Evolutionary conservation across 2,888 invertebrate genomes (phyloP).

Genomic region (Drosophila prolongata): DNA sequence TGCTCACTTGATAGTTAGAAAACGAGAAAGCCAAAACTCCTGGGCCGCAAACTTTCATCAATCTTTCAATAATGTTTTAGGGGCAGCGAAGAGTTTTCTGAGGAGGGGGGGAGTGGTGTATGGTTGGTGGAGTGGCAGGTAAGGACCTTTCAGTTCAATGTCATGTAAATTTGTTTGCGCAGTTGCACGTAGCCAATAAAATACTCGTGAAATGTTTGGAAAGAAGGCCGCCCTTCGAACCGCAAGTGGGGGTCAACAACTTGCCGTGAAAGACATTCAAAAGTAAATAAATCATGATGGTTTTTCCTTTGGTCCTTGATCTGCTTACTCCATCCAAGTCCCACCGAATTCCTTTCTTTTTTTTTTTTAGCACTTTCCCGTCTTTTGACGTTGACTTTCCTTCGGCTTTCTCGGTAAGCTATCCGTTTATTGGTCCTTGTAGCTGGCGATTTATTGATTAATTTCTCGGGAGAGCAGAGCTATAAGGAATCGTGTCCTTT

Average conservation of each 20-base stretch:
- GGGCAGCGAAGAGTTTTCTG: background rate
- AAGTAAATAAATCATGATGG: constrained; percentile 75
- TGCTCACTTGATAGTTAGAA: constrained; percentile 34
- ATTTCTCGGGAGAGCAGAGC: constrained; percentile 38
- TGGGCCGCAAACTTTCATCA: constrained; percentile 66
- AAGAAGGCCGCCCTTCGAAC: constrained; percentile 52
- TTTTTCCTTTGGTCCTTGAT: constrained; percentile 64
- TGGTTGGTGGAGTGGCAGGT: constrained; percentile 35
- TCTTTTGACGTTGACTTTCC: constrained; percentile 57
- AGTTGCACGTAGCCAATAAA: constrained; percentile 78
- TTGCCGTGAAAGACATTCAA: constrained; percentile 39
- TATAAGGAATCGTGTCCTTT: constrained; percentile 57
- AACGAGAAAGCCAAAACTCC: constrained; percentile 28
- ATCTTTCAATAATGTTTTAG: constrained; percentile 73
- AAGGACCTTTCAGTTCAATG: constrained; percentile 67
- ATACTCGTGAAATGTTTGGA: constrained; percentile 56
- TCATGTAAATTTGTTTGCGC: constrained; percentile 80
- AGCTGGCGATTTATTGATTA: constrained; percentile 75
- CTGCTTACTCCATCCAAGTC: constrained; percentile 65
- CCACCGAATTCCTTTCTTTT: constrained; percentile 62
- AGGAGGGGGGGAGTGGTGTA: background rate
- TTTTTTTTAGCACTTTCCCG: constrained; percentile 47
- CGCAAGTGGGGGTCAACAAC: constrained; percentile 45
- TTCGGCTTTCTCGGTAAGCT: constrained; percentile 6
- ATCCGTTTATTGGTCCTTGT: constrained; percentile 63